Conservation (phyloP, 2,797 vertebrate genomes). For the Rachycentron canadum region DNA sequence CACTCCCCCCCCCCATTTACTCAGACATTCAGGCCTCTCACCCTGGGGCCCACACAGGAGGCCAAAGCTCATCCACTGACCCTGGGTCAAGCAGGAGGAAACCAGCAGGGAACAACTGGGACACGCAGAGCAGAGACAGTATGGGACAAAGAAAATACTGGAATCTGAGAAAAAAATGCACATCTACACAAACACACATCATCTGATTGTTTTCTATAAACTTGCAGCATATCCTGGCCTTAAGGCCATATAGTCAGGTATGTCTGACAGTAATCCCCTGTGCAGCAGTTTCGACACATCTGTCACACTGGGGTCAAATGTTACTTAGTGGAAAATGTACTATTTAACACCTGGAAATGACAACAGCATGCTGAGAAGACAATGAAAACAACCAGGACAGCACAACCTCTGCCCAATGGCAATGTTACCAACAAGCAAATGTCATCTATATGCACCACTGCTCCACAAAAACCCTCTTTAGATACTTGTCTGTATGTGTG, state of each 20-base stretch:
- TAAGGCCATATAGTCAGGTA: constrained; percentile 1
- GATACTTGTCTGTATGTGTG: not conserved
- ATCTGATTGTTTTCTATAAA: constrained; percentile 9
- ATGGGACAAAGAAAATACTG: constrained; percentile 52
- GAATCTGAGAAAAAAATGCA: constrained; percentile 16
- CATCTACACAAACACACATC: constrained; percentile 47
- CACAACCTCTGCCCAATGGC: constrained; percentile 34
- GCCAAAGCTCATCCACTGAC: constrained; percentile 68
- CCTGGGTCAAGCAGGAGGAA: constrained; percentile 53
- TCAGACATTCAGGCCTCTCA: constrained; percentile 34
- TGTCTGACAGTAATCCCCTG: constrained; percentile 23
- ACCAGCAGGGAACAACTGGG: constrained; percentile 54
- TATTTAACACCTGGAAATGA: constrained; percentile 64
- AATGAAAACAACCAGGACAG: constrained; percentile 24
- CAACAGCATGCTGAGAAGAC: not conserved
- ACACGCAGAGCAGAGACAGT: constrained; percentile 46
- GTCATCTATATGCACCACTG: constrained; percentile 49
- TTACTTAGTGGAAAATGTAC: constrained; percentile 48
- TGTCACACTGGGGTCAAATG: constrained; percentile 33
- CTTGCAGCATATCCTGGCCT: constrained; percentile 9
- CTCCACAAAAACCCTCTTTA: constrained; percentile 12
- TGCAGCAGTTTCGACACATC: constrained; percentile 48
- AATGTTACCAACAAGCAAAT: constrained; percentile 45
- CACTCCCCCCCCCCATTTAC: not conserved
- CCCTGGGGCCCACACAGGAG: constrained; percentile 54